Evolutionary conservation across 2,797 vertebrate genomes (phyloP).

Genomic region (Macroramphosus scolopax): DNA sequence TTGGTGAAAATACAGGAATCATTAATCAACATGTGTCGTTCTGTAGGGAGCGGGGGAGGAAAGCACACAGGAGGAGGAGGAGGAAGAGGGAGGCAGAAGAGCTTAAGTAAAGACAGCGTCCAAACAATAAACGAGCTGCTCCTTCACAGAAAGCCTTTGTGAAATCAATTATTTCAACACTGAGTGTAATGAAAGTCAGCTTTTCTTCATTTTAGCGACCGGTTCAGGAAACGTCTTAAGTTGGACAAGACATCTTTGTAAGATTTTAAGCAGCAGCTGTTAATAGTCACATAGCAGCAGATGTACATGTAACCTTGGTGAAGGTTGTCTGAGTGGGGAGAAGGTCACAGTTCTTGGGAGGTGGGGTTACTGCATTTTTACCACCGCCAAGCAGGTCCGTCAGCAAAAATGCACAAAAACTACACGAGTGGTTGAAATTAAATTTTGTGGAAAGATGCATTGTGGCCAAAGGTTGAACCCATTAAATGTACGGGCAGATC

Average conservation of each 20-base stretch:
- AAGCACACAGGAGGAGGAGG: neutral
- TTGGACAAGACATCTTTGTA: neutral
- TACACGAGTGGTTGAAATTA: too few relatives aligned
- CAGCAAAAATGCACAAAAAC: too few relatives aligned
- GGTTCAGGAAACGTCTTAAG: neutral
- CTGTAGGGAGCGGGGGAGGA: neutral
- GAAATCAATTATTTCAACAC: neutral
- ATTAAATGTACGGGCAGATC: too few relatives aligned
- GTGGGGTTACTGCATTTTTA: slow-evolving; percentile 10
- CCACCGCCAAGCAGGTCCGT: neutral
- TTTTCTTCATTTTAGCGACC: slow-evolving; percentile 5
- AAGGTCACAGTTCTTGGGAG: slow-evolving; percentile 19
- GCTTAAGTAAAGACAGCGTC: slow-evolving; percentile 3
- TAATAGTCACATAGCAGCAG: slow-evolving; percentile 27
- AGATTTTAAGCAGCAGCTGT: slow-evolving; percentile 32
- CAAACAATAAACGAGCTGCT: neutral
- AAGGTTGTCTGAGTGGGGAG: slow-evolving; percentile 52
- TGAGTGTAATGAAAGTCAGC: slow-evolving; percentile 1
- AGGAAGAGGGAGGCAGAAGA: neutral
- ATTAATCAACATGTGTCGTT: slow-evolving; percentile 3
- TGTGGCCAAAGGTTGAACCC: too few relatives aligned
- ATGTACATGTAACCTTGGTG: slow-evolving; percentile 65
- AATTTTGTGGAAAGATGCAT: too few relatives aligned
- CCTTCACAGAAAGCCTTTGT: neutral
- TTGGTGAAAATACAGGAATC: slow-evolving; percentile 6